Evolutionary conservation across 2,113 vertebrate species (phyloP), one percentile per base, ranked within the genome.

Genomic region (Pseudorhombus dupliciocellatus): DNA sequence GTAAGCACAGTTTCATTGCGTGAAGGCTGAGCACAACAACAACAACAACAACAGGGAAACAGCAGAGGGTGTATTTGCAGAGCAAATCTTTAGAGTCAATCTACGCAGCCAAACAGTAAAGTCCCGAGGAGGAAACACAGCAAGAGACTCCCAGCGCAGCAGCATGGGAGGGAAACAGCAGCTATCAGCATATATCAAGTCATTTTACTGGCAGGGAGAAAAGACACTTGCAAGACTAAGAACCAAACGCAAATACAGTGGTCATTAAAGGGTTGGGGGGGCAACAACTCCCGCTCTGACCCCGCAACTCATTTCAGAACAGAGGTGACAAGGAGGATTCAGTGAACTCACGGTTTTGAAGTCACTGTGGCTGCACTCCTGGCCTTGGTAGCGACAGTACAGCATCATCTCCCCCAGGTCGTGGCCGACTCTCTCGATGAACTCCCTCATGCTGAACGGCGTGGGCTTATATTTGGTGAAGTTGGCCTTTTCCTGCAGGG

Each of bases 391-490:
- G 79, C 96, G 97, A 89, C 98, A 99, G 89, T 97, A 98, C 15
- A 99, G 94, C 95, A 99, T 95, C 98, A 99, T 99, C 80, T 99
- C 97, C 86, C 95, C 94, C 70, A 99, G 93, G 89, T 98, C 97
- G 0, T 99, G 98, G 70, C 98, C 98, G 40, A 98, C 96, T 0
- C 98, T 92, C 0, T 97, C 96, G 22, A 95, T 91, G 91, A 99
- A 99, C 93, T 99, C 98, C 79, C 93, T 94, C 97, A 99, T 99
- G 93, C 94, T 96, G 93, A 99, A 99, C 44, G 95, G 90, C 78
- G 95, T 97, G 34, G 98, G 97, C 70, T 93, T 95, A 83, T 98
- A 98, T 79, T 95, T 93, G 18, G 94, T 96, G 88, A 99, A 99
- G 93, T 98, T 96, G 86, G 97, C 91, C 73, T 94, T 96, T 72